Evolutionary conservation across 2,113 vertebrate species (phyloP), one percentile per base, ranked within the genome.

Genomic region (Sinocyclocheilus maitianheensis): DNA sequence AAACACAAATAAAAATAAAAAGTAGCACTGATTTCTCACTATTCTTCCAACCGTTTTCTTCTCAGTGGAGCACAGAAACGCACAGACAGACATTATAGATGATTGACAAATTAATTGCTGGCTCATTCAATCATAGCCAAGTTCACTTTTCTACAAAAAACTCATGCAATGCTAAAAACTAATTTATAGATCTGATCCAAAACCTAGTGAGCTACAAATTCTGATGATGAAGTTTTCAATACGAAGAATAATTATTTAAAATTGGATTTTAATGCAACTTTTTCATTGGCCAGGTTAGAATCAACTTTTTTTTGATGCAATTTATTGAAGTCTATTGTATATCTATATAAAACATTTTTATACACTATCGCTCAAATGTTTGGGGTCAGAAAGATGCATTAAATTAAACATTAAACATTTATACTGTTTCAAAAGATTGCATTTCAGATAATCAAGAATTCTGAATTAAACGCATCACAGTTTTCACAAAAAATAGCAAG

Each of bases 1-100:
- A 10, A 8, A 20, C 34, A 72, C 30, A 72, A 22, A 4, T 24
- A 24, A 63, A 24, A 63, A 22, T 72, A 69, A 84, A 84, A 65
- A 63, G 43, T 40, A 77, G 51, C 37, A 74, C 51, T 85, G 5
- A 37, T 83, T 76, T 78, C 62, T 55, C 51, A 60, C 24, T 20
- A 67, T 51, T 24, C 26, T 75, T 85, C 48, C 30, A 40, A 77
- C 60, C 79, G 58, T 79, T 53, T 85, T 51, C 43, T 18, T 60
- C 26, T 89, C 63, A 65, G 67, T 67, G 55, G 74, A 85, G 63
- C n/a, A 34, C n/a, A 77, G 79, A 85, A 40, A 80, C 34, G 34
- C 60, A 62, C 43, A 81, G 80, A 84, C 34, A 81, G 65, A 51
- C 26, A 76, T 63, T 37, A 69, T 34, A 84, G 51, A 63, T 65